Base-by-base conservation (phyloP, 2,113 vertebrate genomes). In the Polypterus senegalus region DNA sequence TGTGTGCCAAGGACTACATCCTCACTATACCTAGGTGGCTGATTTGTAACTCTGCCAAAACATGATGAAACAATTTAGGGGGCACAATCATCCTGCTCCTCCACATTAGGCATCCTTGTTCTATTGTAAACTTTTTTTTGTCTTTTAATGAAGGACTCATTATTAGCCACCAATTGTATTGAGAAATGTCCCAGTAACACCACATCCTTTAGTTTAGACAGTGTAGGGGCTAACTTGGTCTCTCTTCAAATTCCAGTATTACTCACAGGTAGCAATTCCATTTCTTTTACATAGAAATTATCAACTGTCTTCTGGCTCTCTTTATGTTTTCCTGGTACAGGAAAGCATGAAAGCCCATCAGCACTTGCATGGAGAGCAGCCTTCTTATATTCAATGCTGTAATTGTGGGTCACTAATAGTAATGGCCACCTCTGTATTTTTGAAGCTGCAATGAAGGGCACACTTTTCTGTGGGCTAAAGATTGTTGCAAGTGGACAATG, bases 321-420 rank as follows among this genome's bases (percentile, higher is more conserved):
- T 58, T 9, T 5, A 61, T 46, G 3, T 61, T 63, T 2, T 65
- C 48, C 61, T 3, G 45, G 53, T 58, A 77, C 70, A 70, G 4
- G 48, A 61, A 72, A 67, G 71, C 63, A 61, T 61, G 62, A 70
- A 7, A 73, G 70, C 1, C 49, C 61, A 62, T 76, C 71, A 66
- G 69, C 67, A 60, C 63, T 73, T 3, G 59, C 55, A 52, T 66
- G 61, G 10, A 48, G 45, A 9, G 60, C 61, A 3, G 11, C 65
- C 47, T 65, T 73, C 59, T 48, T 74, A 49, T 65, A 61, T 59
- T 72, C 68, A 62, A 72, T 74, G 72, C 59, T 48, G 10, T 67
- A 67, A 59, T 7, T 44, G 60, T 70, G 47, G 62, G 63, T 60
- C 66, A 65, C 70, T 67, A 72, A 70, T 53, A 70, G 61, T 66